These are phyloP conservation scores for Tenualosa ilisha DNA, from an alignment of 2,797 vertebrate species.

Conservation along the genomic window DNA sequence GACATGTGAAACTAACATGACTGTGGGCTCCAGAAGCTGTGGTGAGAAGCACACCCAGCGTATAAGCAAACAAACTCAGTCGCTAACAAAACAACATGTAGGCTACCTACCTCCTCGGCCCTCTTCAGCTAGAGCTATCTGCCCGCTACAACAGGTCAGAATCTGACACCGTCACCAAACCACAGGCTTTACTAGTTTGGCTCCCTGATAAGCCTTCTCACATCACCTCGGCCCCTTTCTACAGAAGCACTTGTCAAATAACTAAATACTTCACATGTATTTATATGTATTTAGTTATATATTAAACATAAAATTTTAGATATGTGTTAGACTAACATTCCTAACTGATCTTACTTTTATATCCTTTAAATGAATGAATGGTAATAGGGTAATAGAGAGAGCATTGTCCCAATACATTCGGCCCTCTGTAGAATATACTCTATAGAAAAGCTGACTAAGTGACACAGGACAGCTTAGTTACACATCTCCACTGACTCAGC, in stretches of 20 bases:
- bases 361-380: background rate
- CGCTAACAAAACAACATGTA: background rate
- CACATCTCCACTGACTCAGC: background rate
- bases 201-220: background rate
- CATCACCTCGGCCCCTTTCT: background rate
- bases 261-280: background rate
- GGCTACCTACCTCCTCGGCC: background rate
- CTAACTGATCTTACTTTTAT: background rate
- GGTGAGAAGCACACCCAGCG: background rate
- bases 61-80: background rate
- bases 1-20: background rate
- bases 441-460: background rate
- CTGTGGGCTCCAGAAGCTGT: background rate
- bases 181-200: background rate
- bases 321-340: too few species aligned
- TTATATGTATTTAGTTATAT: too few species aligned
- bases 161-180: background rate
- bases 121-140: background rate
- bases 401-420: background rate
- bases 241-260: background rate
- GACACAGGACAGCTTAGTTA: background rate
- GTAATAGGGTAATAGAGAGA: background rate
- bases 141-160: background rate
- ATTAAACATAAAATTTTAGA: background rate
- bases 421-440: background rate